Evolutionary conservation across 2,113 vertebrate species (phyloP), one percentile per base, ranked within the genome.

Genomic region (Corvus hawaiiensis): DNA sequence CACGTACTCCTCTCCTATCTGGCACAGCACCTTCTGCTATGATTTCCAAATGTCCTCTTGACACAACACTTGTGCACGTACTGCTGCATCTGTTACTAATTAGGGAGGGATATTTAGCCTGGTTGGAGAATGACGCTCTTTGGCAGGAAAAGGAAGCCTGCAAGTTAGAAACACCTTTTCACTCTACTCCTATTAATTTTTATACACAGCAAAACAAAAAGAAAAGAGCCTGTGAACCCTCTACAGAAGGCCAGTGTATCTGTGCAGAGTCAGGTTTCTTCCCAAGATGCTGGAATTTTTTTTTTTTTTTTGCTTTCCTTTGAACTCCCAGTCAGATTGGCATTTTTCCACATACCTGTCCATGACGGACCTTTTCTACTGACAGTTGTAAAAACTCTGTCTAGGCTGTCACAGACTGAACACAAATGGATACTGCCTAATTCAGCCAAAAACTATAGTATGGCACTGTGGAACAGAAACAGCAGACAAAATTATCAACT

Each of bases 51-150:
- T 75, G 66, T 94, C 78, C 86, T 93, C 51, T 77, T 85, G 67
- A 97, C 86, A 97, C 51, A 82, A 86, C 10, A 20, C 54, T 93
- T 82, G 63, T 71, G 71, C 91, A 96, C 17, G 33, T 80, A 95
- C 69, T 33, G 46, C 92, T 96, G 88, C 94, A 97, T 97, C 95
- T 97, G 94, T 87, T 96, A 84, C 43, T 89, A 93, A 96, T 97
- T 97, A 97, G 82, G 90, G 74, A 93, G 49, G 44, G 82, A 91
- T 94, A 82, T 52, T 58, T 59, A 90, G 74, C 72, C 66, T 76
- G 43, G 32, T 86, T 91, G 94, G 68, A 91, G 88, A 87, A 90
- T 32, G 78, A 33, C 58, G 64, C 58, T 89, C 30, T 92, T 69
- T 37, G 7, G 46, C 51, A 74, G 52, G 63, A 54, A 93, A 93